These are phyloP conservation scores for Vireo griseus DNA, from an alignment of 2,797 vertebrate genomes.

Conservation along the genomic window DNA sequence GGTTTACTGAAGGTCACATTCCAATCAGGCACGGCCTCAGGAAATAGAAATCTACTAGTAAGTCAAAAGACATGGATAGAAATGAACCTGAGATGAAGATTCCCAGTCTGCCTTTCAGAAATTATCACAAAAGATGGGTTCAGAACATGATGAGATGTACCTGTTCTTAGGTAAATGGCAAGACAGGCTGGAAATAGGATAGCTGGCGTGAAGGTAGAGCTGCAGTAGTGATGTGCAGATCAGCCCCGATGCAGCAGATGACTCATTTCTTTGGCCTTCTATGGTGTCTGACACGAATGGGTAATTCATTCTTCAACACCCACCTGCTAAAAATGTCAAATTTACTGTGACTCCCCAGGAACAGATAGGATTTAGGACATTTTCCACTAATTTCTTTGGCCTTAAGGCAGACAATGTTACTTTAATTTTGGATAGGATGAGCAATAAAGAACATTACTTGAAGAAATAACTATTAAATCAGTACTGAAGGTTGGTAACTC, in stretches of 20 bases:
- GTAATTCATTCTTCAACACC: background rate
- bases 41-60: background rate
- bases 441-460: background rate
- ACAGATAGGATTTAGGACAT: background rate
- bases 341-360: background rate
- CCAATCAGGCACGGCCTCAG: background rate
- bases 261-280: background rate
- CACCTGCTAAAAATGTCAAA: background rate
- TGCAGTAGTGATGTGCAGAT: background rate
- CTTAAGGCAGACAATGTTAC: background rate
- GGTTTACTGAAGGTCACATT: background rate
- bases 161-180: background rate
- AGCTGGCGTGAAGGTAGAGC: background rate
- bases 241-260: background rate
- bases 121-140: background rate
- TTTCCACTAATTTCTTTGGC: background rate
- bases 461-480: background rate
- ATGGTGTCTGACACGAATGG: background rate
- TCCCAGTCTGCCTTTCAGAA: background rate
- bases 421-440: background rate
- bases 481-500: background rate
- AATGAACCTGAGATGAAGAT: background rate
- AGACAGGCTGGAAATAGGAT: background rate
- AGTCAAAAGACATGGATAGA: background rate
- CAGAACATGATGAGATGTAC: background rate